phyloP scores from a whole-genome alignment of 2,113 vertebrate genomes.

The Chaetura pelagica region DNA sequence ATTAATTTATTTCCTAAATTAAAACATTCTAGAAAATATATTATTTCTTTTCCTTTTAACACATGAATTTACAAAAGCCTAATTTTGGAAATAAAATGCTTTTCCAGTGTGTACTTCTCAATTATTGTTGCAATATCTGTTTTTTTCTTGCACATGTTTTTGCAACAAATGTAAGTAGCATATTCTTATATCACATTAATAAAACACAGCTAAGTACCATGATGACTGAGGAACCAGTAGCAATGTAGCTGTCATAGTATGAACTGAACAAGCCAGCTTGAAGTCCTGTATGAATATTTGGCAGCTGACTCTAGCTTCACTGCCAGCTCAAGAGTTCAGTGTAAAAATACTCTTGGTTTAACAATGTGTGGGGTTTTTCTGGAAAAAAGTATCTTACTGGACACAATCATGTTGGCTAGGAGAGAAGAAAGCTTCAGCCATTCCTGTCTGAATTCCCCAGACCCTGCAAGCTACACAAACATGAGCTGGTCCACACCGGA shows the following conservation, averaged over 20 bases:
- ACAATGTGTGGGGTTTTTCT: neutral
- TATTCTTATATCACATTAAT: neutral
- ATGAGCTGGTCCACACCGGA: neutral
- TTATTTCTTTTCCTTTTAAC: neutral
- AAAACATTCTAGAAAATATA: neutral
- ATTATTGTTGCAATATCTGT: neutral
- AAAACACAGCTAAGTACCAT: neutral
- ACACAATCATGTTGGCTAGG: neutral
- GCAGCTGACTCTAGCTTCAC: neutral
- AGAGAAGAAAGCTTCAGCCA: neutral
- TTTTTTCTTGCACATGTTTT: neutral
- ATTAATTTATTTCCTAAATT: slow-evolving; percentile 1
- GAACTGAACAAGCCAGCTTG: neutral
- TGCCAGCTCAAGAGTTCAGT: neutral
- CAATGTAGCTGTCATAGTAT: neutral
- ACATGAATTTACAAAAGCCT: neutral
- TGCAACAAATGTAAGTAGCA: neutral
- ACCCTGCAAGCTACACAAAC: neutral
- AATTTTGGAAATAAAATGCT: neutral
- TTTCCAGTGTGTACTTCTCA: neutral
- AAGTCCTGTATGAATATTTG: neutral
- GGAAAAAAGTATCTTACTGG: neutral
- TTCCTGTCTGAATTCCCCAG: neutral
- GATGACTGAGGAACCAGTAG: neutral
- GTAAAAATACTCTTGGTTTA: neutral